A percentile compares a stretch with the other conserved stretches of the same genome.
These are phyloP conservation scores for Trichomalopsis sarcophagae DNA, from an alignment of 1,140 invertebrate species.

Conservation along the genomic window DNA sequence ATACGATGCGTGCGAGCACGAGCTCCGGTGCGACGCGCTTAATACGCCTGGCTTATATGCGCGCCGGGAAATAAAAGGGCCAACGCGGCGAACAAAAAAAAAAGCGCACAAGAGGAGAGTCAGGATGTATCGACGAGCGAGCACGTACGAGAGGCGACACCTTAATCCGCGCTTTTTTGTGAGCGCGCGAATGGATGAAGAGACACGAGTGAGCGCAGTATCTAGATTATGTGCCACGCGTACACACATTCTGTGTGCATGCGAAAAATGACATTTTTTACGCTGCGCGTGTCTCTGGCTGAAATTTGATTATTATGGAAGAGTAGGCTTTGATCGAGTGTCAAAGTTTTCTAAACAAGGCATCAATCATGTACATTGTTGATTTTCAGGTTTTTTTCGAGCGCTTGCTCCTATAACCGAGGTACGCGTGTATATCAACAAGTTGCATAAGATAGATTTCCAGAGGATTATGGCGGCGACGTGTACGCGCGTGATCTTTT, in stretches of 20 bases:
- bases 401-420: too few relatives aligned
- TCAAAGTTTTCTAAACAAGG: neutral
- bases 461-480: too few relatives aligned
- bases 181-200: neutral
- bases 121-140: neutral
- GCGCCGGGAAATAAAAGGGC: neutral
- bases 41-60: neutral
- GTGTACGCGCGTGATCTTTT: too few relatives aligned
- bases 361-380: neutral
- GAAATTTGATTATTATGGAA: neutral
- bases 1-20: neutral
- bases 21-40: neutral
- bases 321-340: neutral
- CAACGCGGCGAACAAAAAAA: neutral
- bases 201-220: neutral
- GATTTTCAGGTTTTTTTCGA: too few relatives aligned
- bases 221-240: neutral
- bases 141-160: neutral
- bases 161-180: slow-evolving; percentile 6
- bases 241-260: neutral
- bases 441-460: too few relatives aligned
- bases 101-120: neutral
- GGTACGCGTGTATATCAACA: too few relatives aligned
- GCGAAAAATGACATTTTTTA: neutral
- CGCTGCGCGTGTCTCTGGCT: neutral